Evolutionary conservation across 2,113 vertebrate species (phyloP).

Genomic region (Lampris megalopsis): DNA sequence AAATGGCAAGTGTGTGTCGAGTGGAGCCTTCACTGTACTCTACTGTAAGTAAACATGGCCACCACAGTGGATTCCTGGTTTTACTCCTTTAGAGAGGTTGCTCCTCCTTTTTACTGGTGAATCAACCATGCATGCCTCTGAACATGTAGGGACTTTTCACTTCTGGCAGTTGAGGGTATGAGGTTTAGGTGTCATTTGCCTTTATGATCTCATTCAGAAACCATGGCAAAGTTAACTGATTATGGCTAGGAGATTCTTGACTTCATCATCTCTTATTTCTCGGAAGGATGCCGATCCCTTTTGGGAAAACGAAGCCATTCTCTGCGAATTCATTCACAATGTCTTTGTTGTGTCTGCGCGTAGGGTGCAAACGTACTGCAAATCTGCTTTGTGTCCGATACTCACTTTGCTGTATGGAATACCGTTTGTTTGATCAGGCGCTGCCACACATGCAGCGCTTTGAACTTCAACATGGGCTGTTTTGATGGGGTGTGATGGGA

Average conservation of each 20-base stretch:
- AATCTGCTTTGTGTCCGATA: not conserved
- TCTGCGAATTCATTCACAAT: no score
- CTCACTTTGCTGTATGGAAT: not conserved
- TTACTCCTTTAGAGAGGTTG: constrained; percentile 13
- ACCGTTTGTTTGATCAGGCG: constrained; percentile 1
- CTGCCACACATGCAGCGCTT: not conserved
- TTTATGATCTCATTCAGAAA: not conserved
- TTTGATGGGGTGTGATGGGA: constrained; percentile 35
- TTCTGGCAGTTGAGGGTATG: not conserved
- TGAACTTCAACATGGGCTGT: constrained; percentile 24
- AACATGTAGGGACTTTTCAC: constrained; percentile 32
- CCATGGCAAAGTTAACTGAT: constrained; percentile 9
- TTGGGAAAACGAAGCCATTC: no score
- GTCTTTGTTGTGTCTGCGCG: no score
- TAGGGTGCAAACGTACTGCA: no score
- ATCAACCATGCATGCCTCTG: constrained; percentile 13
- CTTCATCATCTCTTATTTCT: not conserved
- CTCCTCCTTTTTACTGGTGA: constrained; percentile 6
- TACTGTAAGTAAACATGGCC: not conserved
- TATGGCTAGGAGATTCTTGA: not conserved
- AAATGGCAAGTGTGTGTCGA: constrained; percentile 19
- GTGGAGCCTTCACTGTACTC: constrained; percentile 19
- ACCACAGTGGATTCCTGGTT: constrained; percentile 7
- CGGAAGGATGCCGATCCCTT: not conserved
- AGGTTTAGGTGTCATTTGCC: not conserved